A percentile compares a stretch with the other conserved stretches of the same genome.
Evolutionary conservation across 1,140 invertebrate species (phyloP).

Genomic region (Hyphantria cunea): DNA sequence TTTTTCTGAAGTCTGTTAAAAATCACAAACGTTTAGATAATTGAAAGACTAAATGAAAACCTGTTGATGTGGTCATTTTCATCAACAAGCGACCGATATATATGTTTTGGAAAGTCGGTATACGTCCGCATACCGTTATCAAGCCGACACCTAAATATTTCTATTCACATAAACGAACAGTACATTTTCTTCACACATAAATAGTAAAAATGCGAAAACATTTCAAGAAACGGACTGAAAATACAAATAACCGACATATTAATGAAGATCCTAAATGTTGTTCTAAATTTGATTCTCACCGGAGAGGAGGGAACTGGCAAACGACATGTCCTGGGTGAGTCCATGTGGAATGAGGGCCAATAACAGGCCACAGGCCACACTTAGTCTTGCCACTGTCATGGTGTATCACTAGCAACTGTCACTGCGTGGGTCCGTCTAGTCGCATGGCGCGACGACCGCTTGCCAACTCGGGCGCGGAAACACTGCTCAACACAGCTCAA

Average conservation of each 20-base stretch:
- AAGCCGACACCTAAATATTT: conserved; percentile 8
- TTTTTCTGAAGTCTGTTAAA: too few species aligned
- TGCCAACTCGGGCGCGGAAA: conserved; percentile 30
- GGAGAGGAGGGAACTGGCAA: conserved; percentile 89
- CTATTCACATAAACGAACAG: conserved; percentile 9
- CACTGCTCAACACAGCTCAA: conserved; percentile 39
- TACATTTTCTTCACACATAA: neutral
- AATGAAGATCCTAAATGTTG: conserved; percentile 18
- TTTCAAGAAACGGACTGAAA: neutral
- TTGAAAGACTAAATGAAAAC: conserved; percentile 12
- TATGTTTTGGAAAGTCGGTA: conserved; percentile 26
- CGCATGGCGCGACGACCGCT: conserved; percentile 47
- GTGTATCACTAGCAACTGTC: conserved; percentile 34
- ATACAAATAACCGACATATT: conserved; percentile 6
- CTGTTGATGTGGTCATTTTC: conserved; percentile 19
- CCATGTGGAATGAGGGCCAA: conserved; percentile 41
- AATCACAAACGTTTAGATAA: conserved; percentile 1
- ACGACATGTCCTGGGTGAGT: conserved; percentile 86
- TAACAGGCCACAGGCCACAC: conserved; percentile 38
- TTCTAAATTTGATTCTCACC: conserved; percentile 78
- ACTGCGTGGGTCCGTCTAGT: conserved; percentile 35
- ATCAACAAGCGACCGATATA: conserved; percentile 22
- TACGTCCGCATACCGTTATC: conserved; percentile 23
- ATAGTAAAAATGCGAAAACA: conserved; percentile 10
- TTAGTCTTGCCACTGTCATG: conserved; percentile 44